phyloP scores from a whole-genome alignment of 2,113 vertebrate species.

The Ornithorhynchus anatinus region DNA sequence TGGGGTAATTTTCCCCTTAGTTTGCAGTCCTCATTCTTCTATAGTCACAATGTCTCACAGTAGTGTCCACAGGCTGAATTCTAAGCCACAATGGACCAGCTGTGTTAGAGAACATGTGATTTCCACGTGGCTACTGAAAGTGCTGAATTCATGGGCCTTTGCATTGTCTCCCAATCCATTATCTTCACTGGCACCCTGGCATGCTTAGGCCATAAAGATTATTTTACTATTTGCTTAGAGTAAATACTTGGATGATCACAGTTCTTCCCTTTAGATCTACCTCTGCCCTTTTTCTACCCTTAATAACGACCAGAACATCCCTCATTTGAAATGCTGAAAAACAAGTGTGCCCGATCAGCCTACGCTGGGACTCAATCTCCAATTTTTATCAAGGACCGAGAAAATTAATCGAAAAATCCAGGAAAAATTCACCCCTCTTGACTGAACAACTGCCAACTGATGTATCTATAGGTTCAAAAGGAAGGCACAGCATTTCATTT shows the following conservation, averaged over 20 bases:
- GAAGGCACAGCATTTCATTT: constrained; percentile 62
- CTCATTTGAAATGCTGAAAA: constrained; percentile 8
- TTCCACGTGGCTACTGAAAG: background rate
- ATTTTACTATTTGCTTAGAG: background rate
- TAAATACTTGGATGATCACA: background rate
- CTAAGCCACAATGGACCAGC: constrained; percentile 19
- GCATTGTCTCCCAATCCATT: background rate
- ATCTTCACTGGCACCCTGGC: background rate
- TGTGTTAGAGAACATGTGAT: constrained; percentile 24
- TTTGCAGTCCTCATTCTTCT: constrained; percentile 30
- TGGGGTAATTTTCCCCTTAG: background rate
- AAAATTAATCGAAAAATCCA: constrained; percentile 38
- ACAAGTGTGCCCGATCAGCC: background rate
- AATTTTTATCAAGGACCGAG: constrained; percentile 38
- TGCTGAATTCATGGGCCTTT: constrained; percentile 21
- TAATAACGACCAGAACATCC: constrained; percentile 12
- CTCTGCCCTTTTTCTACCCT: background rate
- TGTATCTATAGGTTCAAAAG: constrained; percentile 50
- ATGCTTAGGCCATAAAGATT: background rate
- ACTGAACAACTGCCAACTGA: constrained; percentile 47
- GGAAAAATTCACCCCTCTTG: constrained; percentile 42
- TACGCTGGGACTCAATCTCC: constrained; percentile 20
- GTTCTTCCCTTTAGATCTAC: background rate
- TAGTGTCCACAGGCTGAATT: constrained; percentile 42
- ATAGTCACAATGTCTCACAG: constrained; percentile 27